Base-by-base conservation (phyloP, 2,113 vertebrate genomes). In the Nyctibius bracteatus region DNA sequence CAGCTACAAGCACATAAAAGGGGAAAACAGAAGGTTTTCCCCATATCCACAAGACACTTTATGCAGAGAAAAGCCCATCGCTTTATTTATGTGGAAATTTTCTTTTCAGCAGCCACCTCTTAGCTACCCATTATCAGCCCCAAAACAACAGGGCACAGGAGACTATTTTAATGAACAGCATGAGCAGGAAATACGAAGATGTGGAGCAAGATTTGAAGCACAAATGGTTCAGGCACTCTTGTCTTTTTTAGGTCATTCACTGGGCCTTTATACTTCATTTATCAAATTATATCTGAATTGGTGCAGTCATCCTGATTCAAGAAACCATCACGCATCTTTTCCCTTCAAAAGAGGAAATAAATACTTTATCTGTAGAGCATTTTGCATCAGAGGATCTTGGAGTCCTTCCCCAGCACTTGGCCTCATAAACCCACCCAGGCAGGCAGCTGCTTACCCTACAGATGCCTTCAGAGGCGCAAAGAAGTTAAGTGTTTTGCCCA, bases 201-300 rank as follows among this genome's bases (percentile, higher is more conserved):
- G 25, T 4, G 83, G 73, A 72, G 25, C 59, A 80, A 86, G 86
- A 84, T 87, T 73, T 75, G 86, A 72, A 84, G 86, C 81, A 82
- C 68, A 90, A 90, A 93, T 27, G 83, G 78, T 46, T 81, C 80
- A 51, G 78, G 20, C 84, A 66, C 54, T 84, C 75, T 21, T 52
- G 52, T 55, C 84, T 88, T 91, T 90, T 68, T 90, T 9, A 51
- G 75, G 92, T 90, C 77, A 55, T 44, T 84, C 72, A n/a, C 66
- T 30, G 91, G 59, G 81, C 82, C 47, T 91, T 97, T 92, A 87
- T 89, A 89, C 59, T 92, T 93, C 63, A 83, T 92, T 86, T 96
- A 86, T 94, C 94, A 91, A 93, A 96, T 95, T 62, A 78, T 25
- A 94, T 68, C 93, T 89, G 41, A 97, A 92, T 84, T 61, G 80